phyloP scores from a whole-genome alignment of 2,113 vertebrate species.

The Pipa parva region DNA sequence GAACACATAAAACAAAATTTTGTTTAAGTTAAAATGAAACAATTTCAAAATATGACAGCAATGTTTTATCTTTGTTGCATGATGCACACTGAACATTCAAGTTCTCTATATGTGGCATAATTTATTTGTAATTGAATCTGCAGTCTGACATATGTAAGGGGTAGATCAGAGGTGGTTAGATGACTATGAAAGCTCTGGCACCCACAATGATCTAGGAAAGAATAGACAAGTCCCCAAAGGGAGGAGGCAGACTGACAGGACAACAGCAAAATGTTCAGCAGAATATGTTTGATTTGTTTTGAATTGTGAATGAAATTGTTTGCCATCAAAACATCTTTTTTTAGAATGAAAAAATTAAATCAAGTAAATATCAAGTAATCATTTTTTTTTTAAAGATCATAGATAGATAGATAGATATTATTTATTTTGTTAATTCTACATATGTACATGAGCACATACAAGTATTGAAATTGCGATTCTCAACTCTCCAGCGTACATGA shows the following conservation, averaged over 20 bases:
- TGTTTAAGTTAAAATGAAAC: too few species aligned
- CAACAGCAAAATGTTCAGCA: slow-evolving; percentile 35
- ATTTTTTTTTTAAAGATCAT: too few species aligned
- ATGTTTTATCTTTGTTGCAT: neutral
- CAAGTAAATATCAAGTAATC: slow-evolving; percentile 39
- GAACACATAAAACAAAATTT: too few species aligned
- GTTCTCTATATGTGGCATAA: slow-evolving; percentile 14
- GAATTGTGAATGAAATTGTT: slow-evolving; percentile 42
- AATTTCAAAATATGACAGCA: too few species aligned
- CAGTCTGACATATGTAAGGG: slow-evolving; percentile 31
- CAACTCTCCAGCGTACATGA: too few species aligned
- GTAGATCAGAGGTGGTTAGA: slow-evolving; percentile 40
- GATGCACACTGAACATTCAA: slow-evolving; percentile 27
- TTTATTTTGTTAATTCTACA: too few species aligned
- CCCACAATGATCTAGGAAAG: slow-evolving; percentile 35
- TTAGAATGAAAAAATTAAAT: slow-evolving; percentile 26
- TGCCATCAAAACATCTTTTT: slow-evolving; percentile 37
- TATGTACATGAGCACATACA: too few species aligned
- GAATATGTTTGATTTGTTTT: slow-evolving; percentile 40
- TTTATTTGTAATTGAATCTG: slow-evolving; percentile 35
- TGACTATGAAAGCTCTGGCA: slow-evolving; percentile 40
- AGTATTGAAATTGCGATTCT: too few species aligned
- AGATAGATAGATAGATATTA: too few species aligned
- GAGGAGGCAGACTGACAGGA: slow-evolving; percentile 38
- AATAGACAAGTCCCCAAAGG: slow-evolving; percentile 40